A percentile compares a stretch with the other conserved stretches of the same genome.
phyloP scores from a whole-genome alignment of 1,140 invertebrate species.

The Meloidogyne hapla region DNA sequence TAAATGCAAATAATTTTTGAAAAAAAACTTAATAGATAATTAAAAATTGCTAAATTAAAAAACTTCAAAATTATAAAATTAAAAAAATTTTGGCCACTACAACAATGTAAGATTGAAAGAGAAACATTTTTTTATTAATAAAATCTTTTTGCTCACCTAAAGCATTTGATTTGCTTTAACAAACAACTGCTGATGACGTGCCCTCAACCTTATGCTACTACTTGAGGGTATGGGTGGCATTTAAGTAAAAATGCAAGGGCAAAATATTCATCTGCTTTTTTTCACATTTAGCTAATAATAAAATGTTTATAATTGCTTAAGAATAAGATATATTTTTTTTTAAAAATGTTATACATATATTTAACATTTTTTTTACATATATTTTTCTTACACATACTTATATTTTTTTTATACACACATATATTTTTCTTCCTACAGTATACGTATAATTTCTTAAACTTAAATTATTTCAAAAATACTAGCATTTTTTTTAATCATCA shows the following conservation, averaged over 20 bases:
- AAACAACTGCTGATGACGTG: not conserved
- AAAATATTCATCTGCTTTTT: not conserved
- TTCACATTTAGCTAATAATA: not conserved
- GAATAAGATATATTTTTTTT: too few species aligned
- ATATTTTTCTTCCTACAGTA: too few species aligned
- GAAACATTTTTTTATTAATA: not conserved
- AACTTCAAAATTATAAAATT: not conserved
- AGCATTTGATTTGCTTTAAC: not conserved
- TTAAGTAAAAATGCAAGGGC: not conserved
- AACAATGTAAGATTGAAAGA: not conserved
- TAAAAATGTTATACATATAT: too few species aligned
- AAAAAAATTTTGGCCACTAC: not conserved
- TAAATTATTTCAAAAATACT: too few species aligned
- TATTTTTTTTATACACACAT: too few species aligned
- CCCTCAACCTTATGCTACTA: not conserved
- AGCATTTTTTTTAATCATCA: too few species aligned
- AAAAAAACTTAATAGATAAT: not conserved
- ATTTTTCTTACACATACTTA: too few species aligned
- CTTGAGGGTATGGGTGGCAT: not conserved
- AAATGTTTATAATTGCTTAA: too few species aligned
- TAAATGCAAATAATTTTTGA: not conserved
- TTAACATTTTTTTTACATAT: too few species aligned
- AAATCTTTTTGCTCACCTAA: not conserved
- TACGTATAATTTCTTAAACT: too few species aligned
- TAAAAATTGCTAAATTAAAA: not conserved